Base-by-base conservation (phyloP, 2,888 invertebrate genomes). In the Conops quadrifasciatus region DNA sequence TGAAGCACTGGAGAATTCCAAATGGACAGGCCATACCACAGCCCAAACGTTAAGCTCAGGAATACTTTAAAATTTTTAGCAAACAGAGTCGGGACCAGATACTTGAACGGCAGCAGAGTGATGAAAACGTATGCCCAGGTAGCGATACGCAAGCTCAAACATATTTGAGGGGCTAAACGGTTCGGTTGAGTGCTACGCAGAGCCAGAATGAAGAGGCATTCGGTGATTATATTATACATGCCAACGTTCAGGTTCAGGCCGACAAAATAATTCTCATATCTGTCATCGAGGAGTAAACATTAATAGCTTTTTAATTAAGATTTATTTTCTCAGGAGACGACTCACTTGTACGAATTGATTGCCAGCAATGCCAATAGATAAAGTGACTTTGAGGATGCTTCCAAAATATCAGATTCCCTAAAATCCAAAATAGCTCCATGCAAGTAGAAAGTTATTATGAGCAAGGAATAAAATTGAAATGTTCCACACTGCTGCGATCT, bases 1-100 rank as follows among this genome's bases (percentile, higher is more conserved):
- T 85, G 85, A 70, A 86, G 69, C 2, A 86, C 84, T 1, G 86
- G 86, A 5, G 86, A 86, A 68, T 85, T 85, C 86, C 86, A 86
- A 28, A 86, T 84, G 51, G 83, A 84, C 2, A 86, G 75, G 2
- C 85, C 85, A 74, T 86, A 86, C 86, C 86, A 86, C 5, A 84
- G 70, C 83, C 86, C 85, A 65, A 86, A 82, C 16, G 77, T 77
- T 56, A 85, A 75, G 66, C 85, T 86, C 0, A 86, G 77, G 2
- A 81, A 78, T 30, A 85, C 66, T 77, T 85, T 85, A 60, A 85
- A 85, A 75, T 86, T 85, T 75, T 86, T 85, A 11, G 85, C 85
- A 74, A 85, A 85, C 1, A 86, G 77, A 47, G 86, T 86, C 28
- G 86, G 86, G 70, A 86, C 80, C 26, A 86, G 80, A 73, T 86